These are phyloP conservation scores for Masticophis lateralis DNA, from an alignment of 2,797 vertebrate genomes.

Conservation along the genomic window DNA sequence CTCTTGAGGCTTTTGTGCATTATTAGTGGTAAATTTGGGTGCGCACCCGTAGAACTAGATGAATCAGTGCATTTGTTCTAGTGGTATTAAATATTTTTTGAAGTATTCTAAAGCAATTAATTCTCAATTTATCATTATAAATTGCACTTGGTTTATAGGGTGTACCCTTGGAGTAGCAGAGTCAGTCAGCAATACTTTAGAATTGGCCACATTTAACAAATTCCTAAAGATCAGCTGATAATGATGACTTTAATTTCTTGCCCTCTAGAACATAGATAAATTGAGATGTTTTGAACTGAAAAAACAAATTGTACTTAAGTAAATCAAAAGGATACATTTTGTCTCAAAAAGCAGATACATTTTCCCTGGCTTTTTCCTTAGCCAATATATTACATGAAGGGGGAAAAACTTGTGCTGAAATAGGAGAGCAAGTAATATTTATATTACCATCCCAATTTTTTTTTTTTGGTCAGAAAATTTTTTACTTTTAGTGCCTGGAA, in stretches of 20 bases:
- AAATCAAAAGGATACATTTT: background rate
- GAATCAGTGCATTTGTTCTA: background rate
- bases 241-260: background rate
- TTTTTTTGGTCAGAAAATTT: background rate
- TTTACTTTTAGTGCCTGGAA: background rate
- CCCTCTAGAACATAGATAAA: background rate
- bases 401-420: background rate
- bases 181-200: background rate
- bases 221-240: background rate
- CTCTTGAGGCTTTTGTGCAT: background rate
- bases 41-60: background rate
- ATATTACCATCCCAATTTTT: background rate
- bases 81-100: background rate
- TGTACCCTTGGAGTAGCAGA: background rate
- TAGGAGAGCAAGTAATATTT: background rate
- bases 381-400: background rate
- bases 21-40: background rate
- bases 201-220: background rate
- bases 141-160: background rate
- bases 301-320: background rate
- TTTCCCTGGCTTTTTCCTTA: background rate
- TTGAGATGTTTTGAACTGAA: background rate
- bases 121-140: background rate
- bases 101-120: background rate
- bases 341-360: background rate